A percentile compares a stretch with the other conserved stretches of the same genome.
Evolutionary conservation across 1,140 invertebrate species (phyloP).

Genomic region (Dendrolimus punctatus): DNA sequence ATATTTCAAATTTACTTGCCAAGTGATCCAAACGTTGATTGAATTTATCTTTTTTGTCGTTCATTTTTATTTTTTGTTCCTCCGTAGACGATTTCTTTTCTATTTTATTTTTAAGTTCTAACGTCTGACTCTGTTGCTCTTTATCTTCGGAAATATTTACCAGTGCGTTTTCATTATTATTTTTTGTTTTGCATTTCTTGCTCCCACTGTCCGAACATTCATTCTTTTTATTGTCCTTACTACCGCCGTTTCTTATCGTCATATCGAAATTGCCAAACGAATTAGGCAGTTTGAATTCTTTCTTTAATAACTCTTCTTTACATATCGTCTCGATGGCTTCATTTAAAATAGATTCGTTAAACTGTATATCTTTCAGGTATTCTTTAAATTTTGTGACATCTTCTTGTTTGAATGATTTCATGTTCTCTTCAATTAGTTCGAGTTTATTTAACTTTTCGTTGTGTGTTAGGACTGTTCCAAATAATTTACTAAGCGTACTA

Average conservation of each 20-base stretch:
- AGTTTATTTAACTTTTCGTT: slow-evolving; percentile 12
- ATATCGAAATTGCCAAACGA: slow-evolving; percentile 17
- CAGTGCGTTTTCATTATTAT: no score
- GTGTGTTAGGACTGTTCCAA: slow-evolving; percentile 2
- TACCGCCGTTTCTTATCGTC: slow-evolving; percentile 1
- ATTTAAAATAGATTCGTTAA: slow-evolving; percentile 2
- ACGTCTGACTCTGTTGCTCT: no score
- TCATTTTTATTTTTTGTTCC: no score
- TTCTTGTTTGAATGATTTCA: slow-evolving; percentile 9
- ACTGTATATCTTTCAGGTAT: slow-evolving; percentile 6
- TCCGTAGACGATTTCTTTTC: neutral
- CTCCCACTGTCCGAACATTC: no score
- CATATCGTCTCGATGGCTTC: slow-evolving; percentile 9
- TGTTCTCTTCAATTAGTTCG: slow-evolving; percentile 3
- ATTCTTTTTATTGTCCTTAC: slow-evolving; percentile 1
- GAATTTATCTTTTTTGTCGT: no score
- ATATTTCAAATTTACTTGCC: slow-evolving; percentile 5
- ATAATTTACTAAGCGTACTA: slow-evolving; percentile 2
- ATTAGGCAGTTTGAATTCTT: slow-evolving; percentile 11
- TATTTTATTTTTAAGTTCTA: no score
- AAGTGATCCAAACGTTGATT: no score
- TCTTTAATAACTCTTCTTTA: slow-evolving; percentile 4
- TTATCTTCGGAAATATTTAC: no score
- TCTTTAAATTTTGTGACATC: slow-evolving; percentile 6
- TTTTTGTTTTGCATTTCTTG: no score